Base-by-base conservation (phyloP, 2,888 invertebrate genomes). In the Chrysina gloriosa region DNA sequence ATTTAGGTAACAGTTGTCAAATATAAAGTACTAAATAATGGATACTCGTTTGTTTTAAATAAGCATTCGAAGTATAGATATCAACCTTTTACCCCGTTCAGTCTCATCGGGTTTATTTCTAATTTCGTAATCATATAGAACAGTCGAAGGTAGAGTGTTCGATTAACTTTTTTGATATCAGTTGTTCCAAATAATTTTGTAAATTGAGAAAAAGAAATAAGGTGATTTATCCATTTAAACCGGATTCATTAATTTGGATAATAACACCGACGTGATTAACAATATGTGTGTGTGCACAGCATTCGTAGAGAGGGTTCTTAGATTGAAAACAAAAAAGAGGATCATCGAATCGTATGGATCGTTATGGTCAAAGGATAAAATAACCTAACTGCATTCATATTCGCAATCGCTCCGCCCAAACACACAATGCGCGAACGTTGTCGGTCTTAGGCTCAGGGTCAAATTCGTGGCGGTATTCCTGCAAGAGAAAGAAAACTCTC, bases 231-330 rank as follows among this genome's bases (percentile, higher is more conserved):
- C 52, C 7, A 11, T 31, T 31, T 9, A 31, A 52, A 31, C 9
- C 9, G 9, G 31, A n/a, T 31, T 21, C 31, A 31, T 52, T n/a
- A 29, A 31, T 52, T 31, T 29, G 5, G 29, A 29, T 29, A 7
- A 1, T 39, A n/a, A n/a, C 39, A 39, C 16, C 39, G 11, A 39
- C 39, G 11, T n/a, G 31, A 25, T 48, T 25, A 45, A 52, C 31
- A 31, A 39, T 16, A 48, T 42, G 16, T 21, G 23, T 45, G 14
- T 39, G 45, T 61, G 58, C 34, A 34, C 23, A 56, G 69, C 65
- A 65, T 65, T 64, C 70, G 79, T 80, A 80, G 80, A 81, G 80
- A 81, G 80, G 79, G 78, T 76, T 79, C 79, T 80, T 80, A 73
- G 67, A 72, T 71, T 39, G 31, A 63, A 64, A 25, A 54, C 54